These are phyloP conservation scores for Amphibalanus amphitrite DNA, from an alignment of 1,140 invertebrate genomes.

Conservation along the genomic window DNA sequence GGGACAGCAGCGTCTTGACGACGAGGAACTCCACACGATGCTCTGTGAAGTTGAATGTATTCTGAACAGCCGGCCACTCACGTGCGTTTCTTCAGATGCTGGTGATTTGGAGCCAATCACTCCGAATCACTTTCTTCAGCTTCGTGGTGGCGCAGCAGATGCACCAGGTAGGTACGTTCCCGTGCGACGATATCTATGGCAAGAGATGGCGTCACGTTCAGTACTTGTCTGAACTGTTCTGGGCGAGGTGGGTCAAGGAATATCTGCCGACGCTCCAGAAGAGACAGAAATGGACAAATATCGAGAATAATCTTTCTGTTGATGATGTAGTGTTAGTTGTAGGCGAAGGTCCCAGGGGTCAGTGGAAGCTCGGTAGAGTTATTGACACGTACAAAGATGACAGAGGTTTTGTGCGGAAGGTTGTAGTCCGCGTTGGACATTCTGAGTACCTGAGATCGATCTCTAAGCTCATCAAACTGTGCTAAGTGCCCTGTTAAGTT, in stretches of 20 bases:
- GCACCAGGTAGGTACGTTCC: conserved; percentile 9
- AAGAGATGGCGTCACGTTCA: conserved; percentile 12
- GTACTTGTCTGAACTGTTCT: conserved; percentile 14
- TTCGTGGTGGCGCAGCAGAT: conserved; percentile 3
- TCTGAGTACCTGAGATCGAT: too few relatives aligned
- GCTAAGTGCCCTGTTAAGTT: too few relatives aligned
- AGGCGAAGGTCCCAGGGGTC: too few relatives aligned
- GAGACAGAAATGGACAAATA: conserved; percentile 10
- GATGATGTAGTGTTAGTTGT: too few relatives aligned
- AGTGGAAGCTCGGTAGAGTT: too few relatives aligned
- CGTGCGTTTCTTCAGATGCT: conserved; percentile 12
- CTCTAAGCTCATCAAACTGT: too few relatives aligned
- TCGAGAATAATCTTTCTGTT: too few relatives aligned
- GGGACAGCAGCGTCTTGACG: conserved; percentile 11
- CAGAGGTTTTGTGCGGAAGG: too few relatives aligned
- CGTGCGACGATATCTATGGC: conserved; percentile 5
- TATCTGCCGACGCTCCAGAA: conserved; percentile 12
- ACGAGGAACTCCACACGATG: conserved; percentile 15
- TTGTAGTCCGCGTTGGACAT: too few relatives aligned
- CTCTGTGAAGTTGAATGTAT: conserved; percentile 13
- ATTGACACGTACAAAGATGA: too few relatives aligned
- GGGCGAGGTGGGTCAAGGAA: conserved; percentile 10
- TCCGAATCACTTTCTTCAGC: conserved; percentile 11
- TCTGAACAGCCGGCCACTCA: conserved; percentile 15
- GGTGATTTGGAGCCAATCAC: conserved; percentile 12